phyloP scores from a whole-genome alignment of 2,888 invertebrate genomes.

The Drosophila neotestacea region DNA sequence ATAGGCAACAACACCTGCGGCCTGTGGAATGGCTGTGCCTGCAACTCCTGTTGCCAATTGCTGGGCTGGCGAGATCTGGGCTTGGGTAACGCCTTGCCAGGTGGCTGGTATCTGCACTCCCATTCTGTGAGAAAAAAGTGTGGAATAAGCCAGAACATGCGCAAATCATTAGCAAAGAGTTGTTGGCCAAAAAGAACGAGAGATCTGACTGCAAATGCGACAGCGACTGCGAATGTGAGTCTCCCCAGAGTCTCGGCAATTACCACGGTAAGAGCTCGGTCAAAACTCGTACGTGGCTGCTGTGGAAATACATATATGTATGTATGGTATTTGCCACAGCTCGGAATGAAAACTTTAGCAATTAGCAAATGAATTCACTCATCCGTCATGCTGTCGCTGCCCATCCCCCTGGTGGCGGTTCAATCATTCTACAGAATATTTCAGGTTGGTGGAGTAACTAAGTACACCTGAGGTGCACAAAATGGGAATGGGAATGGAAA shows the following conservation, averaged over 20 bases:
- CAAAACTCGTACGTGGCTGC: slow-evolving; percentile 15
- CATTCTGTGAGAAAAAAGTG: slow-evolving; percentile 87
- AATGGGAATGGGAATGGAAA: background rate
- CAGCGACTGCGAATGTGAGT: slow-evolving; percentile 30
- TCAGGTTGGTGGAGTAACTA: background rate
- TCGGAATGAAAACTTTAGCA: slow-evolving; percentile 78
- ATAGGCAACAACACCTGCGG: slow-evolving; percentile 93
- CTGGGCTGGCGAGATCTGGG: slow-evolving; percentile 89
- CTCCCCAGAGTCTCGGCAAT: slow-evolving; percentile 48
- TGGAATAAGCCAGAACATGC: slow-evolving; percentile 20
- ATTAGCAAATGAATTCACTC: slow-evolving; percentile 84
- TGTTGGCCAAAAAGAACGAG: slow-evolving; percentile 12
- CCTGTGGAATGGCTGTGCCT: slow-evolving; percentile 90
- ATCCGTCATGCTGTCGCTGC: slow-evolving; percentile 82
- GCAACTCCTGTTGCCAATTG: slow-evolving; percentile 89
- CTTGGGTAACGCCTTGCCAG: slow-evolving; percentile 91
- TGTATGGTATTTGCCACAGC: slow-evolving; percentile 41
- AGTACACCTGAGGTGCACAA: slow-evolving; percentile 11
- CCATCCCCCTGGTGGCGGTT: slow-evolving; percentile 75
- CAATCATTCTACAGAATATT: slow-evolving; percentile 65
- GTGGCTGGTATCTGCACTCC: slow-evolving; percentile 93
- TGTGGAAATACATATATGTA: slow-evolving; percentile 9
- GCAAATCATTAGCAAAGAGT: slow-evolving; percentile 39
- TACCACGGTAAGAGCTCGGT: slow-evolving; percentile 18
- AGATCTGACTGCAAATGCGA: slow-evolving; percentile 31